These are phyloP conservation scores for Pampus argenteus DNA, from an alignment of 2,797 vertebrate genomes.

Conservation along the genomic window DNA sequence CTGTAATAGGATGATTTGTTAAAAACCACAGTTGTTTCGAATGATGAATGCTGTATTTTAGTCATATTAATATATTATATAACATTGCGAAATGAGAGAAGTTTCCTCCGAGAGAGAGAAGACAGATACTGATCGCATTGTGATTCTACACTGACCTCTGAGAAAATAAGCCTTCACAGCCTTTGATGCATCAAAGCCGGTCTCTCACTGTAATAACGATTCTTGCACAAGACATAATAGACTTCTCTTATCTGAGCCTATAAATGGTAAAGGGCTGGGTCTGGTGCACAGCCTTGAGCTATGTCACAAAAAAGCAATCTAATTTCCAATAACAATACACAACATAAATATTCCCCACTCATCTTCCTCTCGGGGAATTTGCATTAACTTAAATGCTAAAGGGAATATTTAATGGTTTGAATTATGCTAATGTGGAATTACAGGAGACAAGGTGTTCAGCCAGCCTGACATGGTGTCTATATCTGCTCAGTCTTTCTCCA, in stretches of 20 bases:
- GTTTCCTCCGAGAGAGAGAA: conserved; percentile 25
- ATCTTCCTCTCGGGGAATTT: conserved; percentile 41
- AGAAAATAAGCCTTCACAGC: conserved; percentile 29
- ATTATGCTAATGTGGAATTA: conserved; percentile 59
- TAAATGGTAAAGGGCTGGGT: conserved; percentile 51
- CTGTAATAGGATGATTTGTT: conserved; percentile 2
- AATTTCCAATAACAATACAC: conserved; percentile 46
- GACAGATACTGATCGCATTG: conserved; percentile 25
- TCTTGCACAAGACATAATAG: conserved; percentile 46
- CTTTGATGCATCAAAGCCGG: conserved; percentile 41
- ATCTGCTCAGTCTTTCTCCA: conserved; percentile 59
- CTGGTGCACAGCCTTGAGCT: conserved; percentile 46
- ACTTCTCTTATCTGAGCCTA: conserved; percentile 51
- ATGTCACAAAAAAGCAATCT: conserved; percentile 32
- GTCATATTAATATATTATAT: too few species aligned
- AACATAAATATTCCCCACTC: conserved; percentile 29
- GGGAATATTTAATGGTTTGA: conserved; percentile 50
- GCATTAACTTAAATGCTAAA: conserved; percentile 51
- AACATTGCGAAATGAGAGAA: conserved; percentile 3
- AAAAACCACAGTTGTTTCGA: not conserved
- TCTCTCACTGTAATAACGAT: conserved; percentile 40
- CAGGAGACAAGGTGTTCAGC: conserved; percentile 31
- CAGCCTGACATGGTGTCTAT: conserved; percentile 40
- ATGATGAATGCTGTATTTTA: not conserved
- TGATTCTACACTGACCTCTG: conserved; percentile 40